These are phyloP conservation scores for Microtus richardsoni DNA, from an alignment of 2,113 vertebrate species.

Conservation along the genomic window DNA sequence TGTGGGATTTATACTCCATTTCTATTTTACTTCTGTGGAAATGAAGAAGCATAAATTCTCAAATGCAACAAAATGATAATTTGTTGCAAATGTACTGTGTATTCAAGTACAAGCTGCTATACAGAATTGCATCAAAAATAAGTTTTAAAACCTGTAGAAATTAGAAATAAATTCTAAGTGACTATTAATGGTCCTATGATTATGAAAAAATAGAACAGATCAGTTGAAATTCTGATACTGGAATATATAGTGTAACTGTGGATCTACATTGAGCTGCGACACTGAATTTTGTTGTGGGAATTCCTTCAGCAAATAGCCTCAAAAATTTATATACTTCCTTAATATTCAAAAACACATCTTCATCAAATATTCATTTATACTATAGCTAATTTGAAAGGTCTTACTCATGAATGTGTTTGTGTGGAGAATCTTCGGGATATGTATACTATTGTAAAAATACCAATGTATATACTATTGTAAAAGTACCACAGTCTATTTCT, in stretches of 20 bases:
- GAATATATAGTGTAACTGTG: not conserved
- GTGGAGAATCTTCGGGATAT: not conserved
- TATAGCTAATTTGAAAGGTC: not conserved
- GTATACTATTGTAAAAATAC: not conserved
- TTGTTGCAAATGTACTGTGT: not conserved
- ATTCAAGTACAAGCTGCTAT: not conserved
- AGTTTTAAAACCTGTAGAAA: not conserved
- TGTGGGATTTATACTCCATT: not conserved
- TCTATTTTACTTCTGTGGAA: constrained; percentile 27
- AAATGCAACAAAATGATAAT: not conserved
- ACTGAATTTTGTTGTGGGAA: not conserved
- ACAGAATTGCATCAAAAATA: not conserved
- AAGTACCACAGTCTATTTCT: not conserved
- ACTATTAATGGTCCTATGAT: not conserved
- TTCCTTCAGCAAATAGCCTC: no score
- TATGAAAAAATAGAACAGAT: constrained; percentile 21
- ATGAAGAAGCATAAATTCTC: constrained; percentile 23
- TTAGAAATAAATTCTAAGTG: constrained; percentile 16
- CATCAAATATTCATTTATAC: constrained; percentile 17
- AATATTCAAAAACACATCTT: not conserved
- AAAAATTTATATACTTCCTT: not conserved
- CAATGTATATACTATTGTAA: not conserved
- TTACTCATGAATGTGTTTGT: not conserved
- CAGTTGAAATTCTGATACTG: not conserved
- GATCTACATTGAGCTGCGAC: not conserved